Evolutionary conservation across 2,797 vertebrate genomes (phyloP), one percentile per base, ranked within the genome.

Genomic region (Babyrousa celebensis): DNA sequence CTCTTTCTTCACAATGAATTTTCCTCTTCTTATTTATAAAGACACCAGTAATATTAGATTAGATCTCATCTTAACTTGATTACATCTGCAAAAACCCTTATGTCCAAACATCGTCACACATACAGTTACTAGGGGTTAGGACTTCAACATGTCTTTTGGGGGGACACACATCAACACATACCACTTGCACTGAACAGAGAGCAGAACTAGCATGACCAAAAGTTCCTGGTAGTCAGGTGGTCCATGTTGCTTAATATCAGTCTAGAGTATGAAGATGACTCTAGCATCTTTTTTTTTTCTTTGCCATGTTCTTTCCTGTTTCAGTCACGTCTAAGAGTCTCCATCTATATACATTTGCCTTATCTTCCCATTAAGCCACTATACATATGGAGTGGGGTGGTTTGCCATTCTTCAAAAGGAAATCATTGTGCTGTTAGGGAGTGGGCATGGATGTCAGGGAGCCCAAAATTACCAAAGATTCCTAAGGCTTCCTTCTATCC

Each of bases 11-110:
- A 36, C 18, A 7, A 65, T 60, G 20, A 5, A 12, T 23, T 52
- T 85, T 52, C 68, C 16, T 72, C 32, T 77, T 85, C 6, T 79
- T 32, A 40, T 12, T 79, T 36, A 54, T 4, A 70, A 78, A 32
- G 71, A 43, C 25, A 43, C 32, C 3, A 21, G 20, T 52, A 63
- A 43, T 21, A 27, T 23, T 32, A 62, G 32, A 71, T 68, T 54
- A 90, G 23, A 68, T 5, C 43, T 95, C 12, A 93, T 82, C 27
- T 86, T 85, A 86, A 67, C 40, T 71, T 54, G 56, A 52, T 70
- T 92, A 63, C 23, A 67, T 72, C 29, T 78, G 25, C 36, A 32
- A 78, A 95, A 63, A 67, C 23, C 23, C 54, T 74, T 65, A 56
- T 58, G 80, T 77, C 36, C 36, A 93, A 93, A 77, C 29, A 63